phyloP scores from a whole-genome alignment of 2,797 vertebrate species.

The Cirrhinus molitorella region DNA sequence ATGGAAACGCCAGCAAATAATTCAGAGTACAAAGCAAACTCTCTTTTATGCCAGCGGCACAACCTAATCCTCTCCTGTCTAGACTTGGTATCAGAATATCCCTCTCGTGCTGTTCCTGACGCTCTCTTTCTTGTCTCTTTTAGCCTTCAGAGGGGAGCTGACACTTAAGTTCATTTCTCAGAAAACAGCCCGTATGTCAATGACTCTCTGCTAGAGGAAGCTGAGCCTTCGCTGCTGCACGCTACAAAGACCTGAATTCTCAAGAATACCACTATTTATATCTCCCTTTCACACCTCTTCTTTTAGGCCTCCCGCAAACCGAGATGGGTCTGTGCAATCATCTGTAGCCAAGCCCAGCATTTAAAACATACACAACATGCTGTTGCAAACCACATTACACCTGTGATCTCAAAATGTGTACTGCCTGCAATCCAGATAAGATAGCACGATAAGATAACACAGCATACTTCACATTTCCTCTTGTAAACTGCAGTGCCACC shows the following conservation, averaged over 20 bases:
- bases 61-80: conserved; percentile 35
- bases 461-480: neutral
- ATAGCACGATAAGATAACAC: neutral
- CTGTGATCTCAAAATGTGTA: neutral
- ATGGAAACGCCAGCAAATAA: conserved; percentile 20
- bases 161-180: conserved; percentile 30
- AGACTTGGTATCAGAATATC: conserved; percentile 33
- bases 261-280: conserved; percentile 52
- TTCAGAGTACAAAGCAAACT: conserved; percentile 4
- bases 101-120: neutral
- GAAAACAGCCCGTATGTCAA: conserved; percentile 25
- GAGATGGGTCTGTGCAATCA: conserved; percentile 20
- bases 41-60: conserved; percentile 26
- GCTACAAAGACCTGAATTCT: conserved; percentile 41
- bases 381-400: conserved; percentile 8
- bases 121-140: neutral
- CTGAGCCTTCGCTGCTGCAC: neutral
- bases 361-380: neutral
- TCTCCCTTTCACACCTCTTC: conserved; percentile 57
- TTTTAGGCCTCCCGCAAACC: conserved; percentile 44
- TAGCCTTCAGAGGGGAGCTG: neutral
- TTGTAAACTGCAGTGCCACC: neutral
- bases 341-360: conserved; percentile 9
- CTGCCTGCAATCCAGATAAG: conserved; percentile 1
- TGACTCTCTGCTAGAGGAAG: conserved; percentile 46